Base-by-base conservation (phyloP, 2,888 invertebrate species). In the Pegoplata infirma region DNA sequence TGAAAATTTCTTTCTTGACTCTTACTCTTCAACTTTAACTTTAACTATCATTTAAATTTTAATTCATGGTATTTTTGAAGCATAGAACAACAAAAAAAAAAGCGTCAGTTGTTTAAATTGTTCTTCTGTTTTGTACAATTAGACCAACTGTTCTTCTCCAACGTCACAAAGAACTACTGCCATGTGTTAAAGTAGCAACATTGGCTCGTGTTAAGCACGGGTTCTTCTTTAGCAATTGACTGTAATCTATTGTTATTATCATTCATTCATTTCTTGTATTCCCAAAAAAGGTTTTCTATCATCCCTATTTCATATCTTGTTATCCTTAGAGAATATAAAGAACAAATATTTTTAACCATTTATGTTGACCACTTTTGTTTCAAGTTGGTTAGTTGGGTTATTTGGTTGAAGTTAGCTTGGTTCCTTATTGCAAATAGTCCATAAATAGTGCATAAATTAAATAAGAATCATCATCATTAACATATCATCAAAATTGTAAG, bases 381-480 rank as follows among this genome's bases (percentile, higher is more conserved):
- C 1, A 40, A 40, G 36, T 36, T 36, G 10, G 12, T 36, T 2
- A n/a, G 36, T 12, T 40, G 3, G 25, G 25, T 25, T 25, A 6
- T 3, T 25, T 25, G 25, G 25, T 25, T 25, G 25, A n/a, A n/a
- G 25, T 25, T 25, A 36, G 36, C n/a, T 69, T 49, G 53, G 21
- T 32, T 49, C 23, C 16, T 40, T 59, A 46, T 59, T 72, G 80
- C 76, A 64, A 76, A 72, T 67, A 67, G 76, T 76, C 68, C 68
- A 59, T 46, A 72, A 40, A 49, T 46, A 61, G 63, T 75, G 68
- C 59, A 75, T 71, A 66, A 77, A 78, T 81, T 80, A 80, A 56
- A 66, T 68, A 78, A 68, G 74, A 64, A 68, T 77, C 80, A 76
- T 77, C 80, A 76, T 74, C 76, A 81, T 82, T 82, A 81, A 80